Evolutionary conservation across 2,797 vertebrate species (phyloP).

Genomic region (Parambassis ranga): DNA sequence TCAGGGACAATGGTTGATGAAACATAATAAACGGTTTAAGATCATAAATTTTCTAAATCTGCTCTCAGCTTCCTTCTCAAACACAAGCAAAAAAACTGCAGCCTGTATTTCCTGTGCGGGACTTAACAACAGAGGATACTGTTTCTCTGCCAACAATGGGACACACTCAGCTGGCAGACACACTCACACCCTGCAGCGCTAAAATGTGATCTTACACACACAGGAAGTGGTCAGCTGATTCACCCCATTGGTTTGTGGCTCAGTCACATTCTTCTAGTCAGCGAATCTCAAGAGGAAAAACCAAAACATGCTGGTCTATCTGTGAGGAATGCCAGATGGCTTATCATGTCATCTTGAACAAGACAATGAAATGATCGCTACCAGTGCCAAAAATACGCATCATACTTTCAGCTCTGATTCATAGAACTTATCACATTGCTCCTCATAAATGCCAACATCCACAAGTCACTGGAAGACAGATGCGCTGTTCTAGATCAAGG

Average conservation of each 20-base stretch:
- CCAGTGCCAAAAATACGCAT: slow-evolving; percentile 4
- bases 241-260: slow-evolving; percentile 12
- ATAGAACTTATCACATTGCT: not conserved
- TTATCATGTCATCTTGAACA: not conserved
- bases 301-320: not conserved
- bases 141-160: slow-evolving; percentile 38
- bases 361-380: not conserved
- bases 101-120: not conserved
- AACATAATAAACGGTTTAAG: not conserved
- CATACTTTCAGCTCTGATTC: not conserved
- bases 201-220: slow-evolving; percentile 44
- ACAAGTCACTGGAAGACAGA: not conserved
- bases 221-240: slow-evolving; percentile 62
- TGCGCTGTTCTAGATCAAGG: not conserved
- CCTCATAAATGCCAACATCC: not conserved
- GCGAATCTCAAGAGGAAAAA: slow-evolving; percentile 24
- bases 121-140: slow-evolving; percentile 20
- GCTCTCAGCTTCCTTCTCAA: not conserved
- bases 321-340: slow-evolving; percentile 11
- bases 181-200: not conserved
- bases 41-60: not conserved
- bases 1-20: slow-evolving; percentile 1
- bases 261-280: slow-evolving; percentile 51
- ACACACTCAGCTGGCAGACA: slow-evolving; percentile 19
- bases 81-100: not conserved